These are phyloP conservation scores for Hydroisotoma schaefferi DNA, from an alignment of 2,888 invertebrate genomes.

Conservation along the genomic window DNA sequence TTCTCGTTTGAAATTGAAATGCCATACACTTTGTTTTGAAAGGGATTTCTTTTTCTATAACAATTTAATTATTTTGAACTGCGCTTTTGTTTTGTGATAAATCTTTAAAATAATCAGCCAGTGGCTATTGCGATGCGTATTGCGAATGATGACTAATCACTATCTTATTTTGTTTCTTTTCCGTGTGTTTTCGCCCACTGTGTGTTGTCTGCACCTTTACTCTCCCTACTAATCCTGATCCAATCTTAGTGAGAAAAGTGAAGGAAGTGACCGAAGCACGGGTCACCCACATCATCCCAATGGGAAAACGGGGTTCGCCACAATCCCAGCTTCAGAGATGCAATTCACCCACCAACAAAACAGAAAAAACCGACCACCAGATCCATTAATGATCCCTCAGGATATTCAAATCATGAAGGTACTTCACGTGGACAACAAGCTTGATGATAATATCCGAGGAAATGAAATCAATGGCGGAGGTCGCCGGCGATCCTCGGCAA, in stretches of 20 bases:
- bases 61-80: no score
- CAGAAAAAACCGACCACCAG: slow-evolving; percentile 44
- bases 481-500: slow-evolving; percentile 6
- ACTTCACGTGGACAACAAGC: slow-evolving; percentile 24
- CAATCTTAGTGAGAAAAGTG: slow-evolving; percentile 47
- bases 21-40: no score
- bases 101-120: no score
- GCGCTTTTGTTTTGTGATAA: no score
- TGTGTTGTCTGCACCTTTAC: slow-evolving; percentile 12
- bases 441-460: slow-evolving; percentile 13
- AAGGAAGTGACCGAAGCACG: slow-evolving; percentile 40
- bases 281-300: slow-evolving; percentile 41
- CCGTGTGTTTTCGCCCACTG: slow-evolving; percentile 12
- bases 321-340: slow-evolving; percentile 45
- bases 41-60: no score
- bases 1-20: no score
- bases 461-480: slow-evolving; percentile 17
- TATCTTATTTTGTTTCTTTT: slow-evolving; percentile 15
- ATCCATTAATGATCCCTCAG: slow-evolving; percentile 44
- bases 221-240: slow-evolving; percentile 7
- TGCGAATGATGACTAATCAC: slow-evolving; percentile 14
- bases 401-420: slow-evolving; percentile 49
- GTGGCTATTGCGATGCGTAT: no score
- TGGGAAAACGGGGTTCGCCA: slow-evolving; percentile 46
- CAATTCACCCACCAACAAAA: slow-evolving; percentile 43